Base-by-base conservation (phyloP, 1,140 invertebrate genomes). In the Akabosia matsudoensis region DNA sequence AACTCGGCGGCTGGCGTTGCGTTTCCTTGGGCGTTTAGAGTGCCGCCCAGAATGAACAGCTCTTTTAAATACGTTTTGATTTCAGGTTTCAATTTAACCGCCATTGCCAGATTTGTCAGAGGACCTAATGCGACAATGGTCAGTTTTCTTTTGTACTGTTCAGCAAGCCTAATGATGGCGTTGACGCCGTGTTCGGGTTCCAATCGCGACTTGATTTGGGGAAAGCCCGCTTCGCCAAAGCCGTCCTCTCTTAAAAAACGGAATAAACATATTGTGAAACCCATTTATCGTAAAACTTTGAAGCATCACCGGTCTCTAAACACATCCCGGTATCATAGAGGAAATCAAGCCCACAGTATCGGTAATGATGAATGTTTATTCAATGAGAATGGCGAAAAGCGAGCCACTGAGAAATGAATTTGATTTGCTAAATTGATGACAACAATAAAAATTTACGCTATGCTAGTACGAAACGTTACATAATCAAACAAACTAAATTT, bases 181-280 rank as follows among this genome's bases (percentile, higher is more conserved):
- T 82, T 79, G 3, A 85, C 85, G 10, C 87, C 88, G 79, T 88
- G 82, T 37, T 83, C 81, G 10, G 34, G 3, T 72, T 85, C 74
- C 22, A 84, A 10, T 54, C 37, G 75, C 13, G 82, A 80, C 28
- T 78, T 61, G 13, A 76, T 13, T 0, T 56, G 33, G 16, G 81
- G 75, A 0, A 80, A 31, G 34, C 81, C 74, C 1, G 83, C 84
- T 83, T 90, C 90, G 0, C 90, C 90, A 81, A 92, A 90, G 13
- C 91, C 91, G 85, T 92, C 90, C 3, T 78, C 79, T 0, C 91
- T n/a, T n/a, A n/a, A n/a, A n/a, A n/a, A n/a, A n/a, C n/a, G n/a
- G n/a, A n/a, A n/a, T n/a, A n/a, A n/a, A 91, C 83, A 89, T 87
- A 83, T 84, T 89, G 31, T 80, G 76, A 18, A 80, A 67, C 24